Conservation (phyloP, 2,797 vertebrate species). For the Myotis pilosus region DNA sequence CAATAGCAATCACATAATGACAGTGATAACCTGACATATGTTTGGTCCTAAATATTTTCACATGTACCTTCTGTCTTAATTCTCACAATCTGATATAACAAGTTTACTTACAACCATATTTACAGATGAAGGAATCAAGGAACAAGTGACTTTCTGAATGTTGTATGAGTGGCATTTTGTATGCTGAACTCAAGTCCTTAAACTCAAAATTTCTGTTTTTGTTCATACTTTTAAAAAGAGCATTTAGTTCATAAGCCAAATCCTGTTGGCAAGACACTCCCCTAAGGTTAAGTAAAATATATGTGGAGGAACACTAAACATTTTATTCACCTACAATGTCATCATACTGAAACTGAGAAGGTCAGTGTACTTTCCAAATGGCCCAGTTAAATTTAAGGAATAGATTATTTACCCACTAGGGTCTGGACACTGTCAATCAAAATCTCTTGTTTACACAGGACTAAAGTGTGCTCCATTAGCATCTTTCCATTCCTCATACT, state of each 20-base stretch:
- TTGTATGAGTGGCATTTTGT: neutral
- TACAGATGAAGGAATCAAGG: slow-evolving; percentile 20
- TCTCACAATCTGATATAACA: neutral
- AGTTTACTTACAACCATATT: slow-evolving; percentile 23
- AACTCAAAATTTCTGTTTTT: slow-evolving; percentile 45
- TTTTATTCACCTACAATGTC: slow-evolving; percentile 20
- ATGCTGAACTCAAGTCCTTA: neutral
- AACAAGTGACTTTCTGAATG: neutral
- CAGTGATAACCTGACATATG: neutral
- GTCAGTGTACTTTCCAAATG: slow-evolving; percentile 50
- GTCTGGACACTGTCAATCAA: slow-evolving; percentile 43
- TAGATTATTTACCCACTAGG: neutral
- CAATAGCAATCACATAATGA: neutral
- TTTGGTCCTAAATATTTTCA: slow-evolving; percentile 15
- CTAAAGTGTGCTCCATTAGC: slow-evolving; percentile 15
- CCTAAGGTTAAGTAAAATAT: slow-evolving; percentile 50
- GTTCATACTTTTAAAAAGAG: slow-evolving; percentile 34
- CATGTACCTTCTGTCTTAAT: neutral
- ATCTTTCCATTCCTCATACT: slow-evolving; percentile 24
- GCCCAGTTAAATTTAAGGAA: slow-evolving; percentile 35
- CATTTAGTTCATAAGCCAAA: slow-evolving; percentile 54
- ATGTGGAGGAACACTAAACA: slow-evolving; percentile 16
- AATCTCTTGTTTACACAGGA: slow-evolving; percentile 20
- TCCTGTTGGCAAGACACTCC: slow-evolving; percentile 36
- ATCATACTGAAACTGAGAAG: slow-evolving; percentile 20